Evolutionary conservation across 2,113 vertebrate species (phyloP), one percentile per base, ranked within the genome.

Genomic region (Ctenomys sociabilis): DNA sequence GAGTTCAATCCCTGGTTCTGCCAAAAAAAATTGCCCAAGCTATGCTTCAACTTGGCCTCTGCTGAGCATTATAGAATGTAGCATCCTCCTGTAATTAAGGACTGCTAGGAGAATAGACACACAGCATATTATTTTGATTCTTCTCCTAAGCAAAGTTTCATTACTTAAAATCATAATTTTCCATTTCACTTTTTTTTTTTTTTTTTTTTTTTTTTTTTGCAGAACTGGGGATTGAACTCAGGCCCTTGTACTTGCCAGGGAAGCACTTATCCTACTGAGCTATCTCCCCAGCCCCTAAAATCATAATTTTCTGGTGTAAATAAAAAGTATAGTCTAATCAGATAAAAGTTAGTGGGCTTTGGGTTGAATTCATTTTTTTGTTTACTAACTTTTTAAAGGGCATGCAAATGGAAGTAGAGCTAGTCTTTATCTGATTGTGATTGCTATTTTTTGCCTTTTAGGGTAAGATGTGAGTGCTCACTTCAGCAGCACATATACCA

Each of bases 381-480:
- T 83, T 95, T 72, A 95, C 9, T 94, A 49, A 90, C 35, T 85
- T 93, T 22, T 30, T 93, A 40, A 92, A 63, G 57, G 85, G 16
- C 75, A 6, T 16, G 40, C 64, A 2, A 90, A 3, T 92, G 3
- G 8, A 17, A 90, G 2, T 57, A 61, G 72, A 81, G 77, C 52
- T 77, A 85, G 66, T 22, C 8, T 45, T 92, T 28, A 35, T 91
- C 32, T 92, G 45, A 30, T 35, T 84, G 30, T 91, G 26, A 70
- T 90, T 91, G n/a, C 49, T 28, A 35, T 75, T 95, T 93, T 96
- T 78, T 88, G 43, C 66, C 54, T 86, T 80, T 95, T 52, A 90
- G 43, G 52, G 54, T 95, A 45, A 80, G 37, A 63, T 90, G 5
- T 90, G 73, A 90, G n/a, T n/a, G n/a, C n/a, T n/a, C n/a, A n/a